Evolutionary conservation across 1,140 invertebrate genomes (phyloP), one percentile per base, ranked within the genome.

Genomic region (Drosophila mojavensis): DNA sequence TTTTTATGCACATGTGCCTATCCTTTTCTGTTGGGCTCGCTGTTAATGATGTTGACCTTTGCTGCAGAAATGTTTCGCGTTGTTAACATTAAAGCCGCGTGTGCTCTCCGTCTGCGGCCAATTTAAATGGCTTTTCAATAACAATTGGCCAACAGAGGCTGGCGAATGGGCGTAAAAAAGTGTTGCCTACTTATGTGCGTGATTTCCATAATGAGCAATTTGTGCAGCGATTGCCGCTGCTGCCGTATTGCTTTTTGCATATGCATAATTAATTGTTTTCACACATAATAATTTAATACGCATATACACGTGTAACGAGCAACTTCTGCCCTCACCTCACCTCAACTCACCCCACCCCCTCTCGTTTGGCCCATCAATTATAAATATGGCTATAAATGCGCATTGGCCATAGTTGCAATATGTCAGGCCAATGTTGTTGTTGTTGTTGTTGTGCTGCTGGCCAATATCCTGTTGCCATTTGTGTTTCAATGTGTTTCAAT

Each of bases 231-330:
- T 10, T 67, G 59, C 60, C 43, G 15, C 17, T 54, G 11, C 47
- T 74, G 41, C 51, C 62, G 50, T 62, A 71, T 85, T 85, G 74
- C 78, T 81, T 76, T 73, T 70, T 48, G 77, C 84, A 90, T 90
- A 90, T 48, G 77, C 84, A 90, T 90, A 90, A 90, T 90, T 90
- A 90, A 90, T 90, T 91, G 88, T 90, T 90, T 91, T 91, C 88
- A 90, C 86, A 90, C 86, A 90, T 90, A 90, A 90, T 90, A 90
- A 90, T 90, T 90, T 90, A 90, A 90, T 88, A 64, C 79, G 74
- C 65, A 39, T 47, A 58, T 88, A 86, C 85, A 86, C 86, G 81
- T 86, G 83, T 86, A 83, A 86, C 78, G 63, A 63, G 20, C 15
- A 43, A 4, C 55, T 9, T 15, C n/a, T n/a, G 4, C 41, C 26